A percentile compares a stretch with the other conserved stretches of the same genome.
phyloP scores from a whole-genome alignment of 2,113 vertebrate genomes.

The Poecile atricapillus region DNA sequence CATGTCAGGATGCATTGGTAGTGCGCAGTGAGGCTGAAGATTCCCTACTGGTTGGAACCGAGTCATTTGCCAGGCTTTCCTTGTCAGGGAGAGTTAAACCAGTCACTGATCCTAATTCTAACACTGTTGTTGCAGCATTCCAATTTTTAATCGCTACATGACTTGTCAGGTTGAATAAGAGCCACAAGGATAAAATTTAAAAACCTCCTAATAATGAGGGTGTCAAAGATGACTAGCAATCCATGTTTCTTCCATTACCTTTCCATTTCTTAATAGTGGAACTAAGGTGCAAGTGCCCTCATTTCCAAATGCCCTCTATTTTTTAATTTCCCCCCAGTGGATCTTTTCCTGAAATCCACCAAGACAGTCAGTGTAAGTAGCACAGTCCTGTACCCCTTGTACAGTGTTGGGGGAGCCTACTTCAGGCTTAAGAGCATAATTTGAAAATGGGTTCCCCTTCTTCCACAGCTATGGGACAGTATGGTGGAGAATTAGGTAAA shows the following conservation, averaged over 20 bases:
- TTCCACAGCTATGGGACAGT: not conserved
- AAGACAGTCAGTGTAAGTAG: not conserved
- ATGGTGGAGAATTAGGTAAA: not conserved
- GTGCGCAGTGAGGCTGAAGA: constrained; percentile 89
- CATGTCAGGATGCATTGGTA: constrained; percentile 83
- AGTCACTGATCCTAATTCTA: constrained; percentile 93
- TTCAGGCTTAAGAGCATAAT: not conserved
- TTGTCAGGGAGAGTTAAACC: constrained; percentile 91
- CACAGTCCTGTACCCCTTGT: not conserved
- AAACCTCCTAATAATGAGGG: constrained; percentile 82
- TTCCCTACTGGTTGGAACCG: constrained; percentile 85
- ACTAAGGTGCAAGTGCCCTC: not conserved
- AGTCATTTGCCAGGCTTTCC: constrained; percentile 91
- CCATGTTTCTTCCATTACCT: not conserved
- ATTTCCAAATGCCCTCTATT: not conserved
- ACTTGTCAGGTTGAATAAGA: constrained; percentile 93
- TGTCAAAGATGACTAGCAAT: constrained; percentile 68
- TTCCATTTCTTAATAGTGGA: constrained; percentile 11
- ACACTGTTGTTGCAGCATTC: constrained; percentile 95
- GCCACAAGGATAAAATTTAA: constrained; percentile 81
- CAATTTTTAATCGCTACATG: constrained; percentile 95
- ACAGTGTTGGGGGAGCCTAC: not conserved
- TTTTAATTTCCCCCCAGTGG: not conserved
- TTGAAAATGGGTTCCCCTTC: not conserved
- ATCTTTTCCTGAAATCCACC: not conserved